Percentiles rank a stretch among this genome's conserved stretches.
Evolutionary conservation across 2,113 vertebrate species (phyloP).

Genomic region (Rattus norvegicus): DNA sequence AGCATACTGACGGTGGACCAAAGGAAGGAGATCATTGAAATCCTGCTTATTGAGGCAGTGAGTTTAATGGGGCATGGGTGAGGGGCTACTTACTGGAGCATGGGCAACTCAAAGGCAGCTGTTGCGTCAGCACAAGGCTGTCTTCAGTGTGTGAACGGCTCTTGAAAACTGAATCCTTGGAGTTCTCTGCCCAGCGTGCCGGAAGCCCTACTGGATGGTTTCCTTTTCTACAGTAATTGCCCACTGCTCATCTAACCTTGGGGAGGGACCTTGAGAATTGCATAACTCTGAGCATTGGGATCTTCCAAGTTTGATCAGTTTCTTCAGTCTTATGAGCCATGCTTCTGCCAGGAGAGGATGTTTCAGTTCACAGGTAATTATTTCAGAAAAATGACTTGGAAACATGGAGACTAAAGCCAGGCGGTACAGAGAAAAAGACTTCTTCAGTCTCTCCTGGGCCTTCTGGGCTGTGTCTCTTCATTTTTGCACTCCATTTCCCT

Average conservation of each 20-base stretch:
- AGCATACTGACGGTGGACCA: neutral
- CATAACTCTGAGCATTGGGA: neutral
- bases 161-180: neutral
- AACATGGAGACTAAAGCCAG: neutral
- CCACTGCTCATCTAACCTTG: neutral
- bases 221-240: too few relatives aligned
- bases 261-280: neutral
- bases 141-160: neutral
- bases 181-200: neutral
- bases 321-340: neutral
- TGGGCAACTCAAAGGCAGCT: neutral
- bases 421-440: neutral
- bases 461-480: neutral
- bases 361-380: neutral
- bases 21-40: neutral
- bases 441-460: neutral
- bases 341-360: neutral
- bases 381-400: neutral
- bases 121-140: neutral
- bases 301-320: neutral
- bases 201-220: neutral
- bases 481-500: neutral
- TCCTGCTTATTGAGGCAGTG: neutral
- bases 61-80: too few relatives aligned
- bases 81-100: neutral